Percentiles rank a stretch among this genome's conserved stretches.
These are phyloP conservation scores for Corythornis vintsioides DNA, from an alignment of 2,113 vertebrate species.

Conservation along the genomic window DNA sequence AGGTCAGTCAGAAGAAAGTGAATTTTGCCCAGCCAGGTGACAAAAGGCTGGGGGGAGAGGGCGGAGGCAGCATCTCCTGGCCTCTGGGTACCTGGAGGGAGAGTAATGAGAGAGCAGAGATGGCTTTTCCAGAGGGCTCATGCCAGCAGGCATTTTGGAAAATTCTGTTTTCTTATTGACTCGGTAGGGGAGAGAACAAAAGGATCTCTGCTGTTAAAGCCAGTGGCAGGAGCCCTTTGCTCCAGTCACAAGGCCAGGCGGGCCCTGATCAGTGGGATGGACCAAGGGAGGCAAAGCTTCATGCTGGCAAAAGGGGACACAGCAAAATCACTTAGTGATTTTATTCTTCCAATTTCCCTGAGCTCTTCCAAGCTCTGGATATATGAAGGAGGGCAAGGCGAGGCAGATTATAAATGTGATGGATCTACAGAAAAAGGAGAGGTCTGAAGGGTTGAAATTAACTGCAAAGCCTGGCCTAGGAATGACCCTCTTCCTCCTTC, in stretches of 20 bases:
- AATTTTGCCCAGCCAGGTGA: not conserved
- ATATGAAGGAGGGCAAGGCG: not conserved
- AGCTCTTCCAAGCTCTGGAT: not conserved
- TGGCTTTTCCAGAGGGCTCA: not conserved
- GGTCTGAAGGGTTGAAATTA: not conserved
- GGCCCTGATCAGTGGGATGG: not conserved
- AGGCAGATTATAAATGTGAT: slow-evolving; percentile 29
- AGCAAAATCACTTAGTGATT: not conserved
- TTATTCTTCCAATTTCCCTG: not conserved
- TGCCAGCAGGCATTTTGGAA: not conserved
- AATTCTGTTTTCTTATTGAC: not conserved
- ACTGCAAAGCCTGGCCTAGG: slow-evolving; percentile 43
- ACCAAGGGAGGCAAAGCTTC: not conserved
- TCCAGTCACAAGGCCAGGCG: not conserved
- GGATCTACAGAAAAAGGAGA: slow-evolving; percentile 15
- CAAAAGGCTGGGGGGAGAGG: not conserved
- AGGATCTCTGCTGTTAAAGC: accelerated
- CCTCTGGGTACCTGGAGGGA: not conserved
- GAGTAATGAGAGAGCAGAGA: not conserved
- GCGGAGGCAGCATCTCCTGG: not conserved
- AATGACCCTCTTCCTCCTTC: slow-evolving; percentile 47
- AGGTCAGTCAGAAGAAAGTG: not conserved
- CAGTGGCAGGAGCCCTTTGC: not conserved
- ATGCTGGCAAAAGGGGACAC: not conserved
- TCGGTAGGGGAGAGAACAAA: not conserved